Conservation (phyloP, 2,113 vertebrate genomes). For the Chloebia gouldiae region DNA sequence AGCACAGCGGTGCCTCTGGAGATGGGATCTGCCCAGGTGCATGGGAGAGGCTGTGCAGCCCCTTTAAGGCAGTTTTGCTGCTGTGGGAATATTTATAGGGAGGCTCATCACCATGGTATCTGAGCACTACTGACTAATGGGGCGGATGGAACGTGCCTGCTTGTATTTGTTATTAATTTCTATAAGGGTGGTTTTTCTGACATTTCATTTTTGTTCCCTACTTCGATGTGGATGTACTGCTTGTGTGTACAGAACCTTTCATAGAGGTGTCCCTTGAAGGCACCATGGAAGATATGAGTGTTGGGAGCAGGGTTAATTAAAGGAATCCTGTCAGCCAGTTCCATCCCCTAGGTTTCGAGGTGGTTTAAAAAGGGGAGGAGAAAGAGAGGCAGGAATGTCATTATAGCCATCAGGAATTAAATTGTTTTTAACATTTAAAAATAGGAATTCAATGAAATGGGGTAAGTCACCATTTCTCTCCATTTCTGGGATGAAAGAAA, state of each 20-base stretch:
- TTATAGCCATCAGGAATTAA: not conserved
- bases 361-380: not conserved
- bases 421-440: not conserved
- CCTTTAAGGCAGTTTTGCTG: constrained; percentile 40
- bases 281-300: not conserved
- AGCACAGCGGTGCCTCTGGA: not conserved
- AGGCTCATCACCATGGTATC: constrained; percentile 62
- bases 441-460: not conserved
- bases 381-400: not conserved
- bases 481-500: not conserved
- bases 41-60: not conserved
- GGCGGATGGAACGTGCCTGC: not conserved
- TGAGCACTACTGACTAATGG: constrained; percentile 39
- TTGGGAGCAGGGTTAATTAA: constrained; percentile 4
- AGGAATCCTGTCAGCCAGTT: constrained; percentile 32
- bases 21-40: not conserved
- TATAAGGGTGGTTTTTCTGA: not conserved
- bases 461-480: not conserved
- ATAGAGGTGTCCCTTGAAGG: constrained; percentile 13
- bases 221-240: not conserved
- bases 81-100: constrained; percentile 34
- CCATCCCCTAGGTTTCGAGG: not conserved
- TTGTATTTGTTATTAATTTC: constrained; percentile 42
- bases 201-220: not conserved
- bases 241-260: not conserved